phyloP scores from a whole-genome alignment of 2,113 vertebrate genomes.

The Rhinopithecus roxellana region DNA sequence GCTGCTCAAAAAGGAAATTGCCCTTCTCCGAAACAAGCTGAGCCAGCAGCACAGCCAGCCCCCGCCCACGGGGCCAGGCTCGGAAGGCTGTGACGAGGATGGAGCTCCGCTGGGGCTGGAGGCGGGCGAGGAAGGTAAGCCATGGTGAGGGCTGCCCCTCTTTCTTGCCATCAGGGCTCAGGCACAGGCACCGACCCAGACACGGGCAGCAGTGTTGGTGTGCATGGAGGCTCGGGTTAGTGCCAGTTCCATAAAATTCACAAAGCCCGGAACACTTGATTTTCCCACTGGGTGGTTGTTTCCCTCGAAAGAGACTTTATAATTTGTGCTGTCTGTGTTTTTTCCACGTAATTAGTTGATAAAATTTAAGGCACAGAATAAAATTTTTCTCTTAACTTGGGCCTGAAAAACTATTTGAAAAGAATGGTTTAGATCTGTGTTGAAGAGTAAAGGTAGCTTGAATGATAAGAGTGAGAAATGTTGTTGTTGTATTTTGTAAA shows the following conservation, averaged over 20 bases:
- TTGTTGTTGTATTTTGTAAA: background rate
- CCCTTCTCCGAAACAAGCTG: constrained; percentile 89
- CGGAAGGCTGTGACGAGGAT: constrained; percentile 85
- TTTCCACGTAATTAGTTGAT: too few relatives aligned
- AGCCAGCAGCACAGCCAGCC: constrained; percentile 88
- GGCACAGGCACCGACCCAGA: background rate
- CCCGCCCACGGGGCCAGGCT: constrained; percentile 80
- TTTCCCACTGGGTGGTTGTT: background rate
- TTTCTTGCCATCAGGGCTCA: background rate
- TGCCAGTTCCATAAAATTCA: background rate
- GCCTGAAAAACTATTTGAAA: background rate
- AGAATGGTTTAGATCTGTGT: too few relatives aligned
- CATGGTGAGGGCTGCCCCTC: background rate
- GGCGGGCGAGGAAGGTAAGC: constrained; percentile 87
- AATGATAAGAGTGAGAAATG: background rate
- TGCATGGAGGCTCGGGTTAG: background rate
- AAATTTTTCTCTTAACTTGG: background rate
- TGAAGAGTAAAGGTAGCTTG: too few relatives aligned
- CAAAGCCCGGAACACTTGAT: background rate
- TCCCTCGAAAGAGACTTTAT: background rate
- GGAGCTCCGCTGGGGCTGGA: constrained; percentile 79
- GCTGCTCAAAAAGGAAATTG: constrained; percentile 95
- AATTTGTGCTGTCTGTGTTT: rapidly evolving
- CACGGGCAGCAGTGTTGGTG: background rate
- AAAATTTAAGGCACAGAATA: background rate